Conservation (phyloP, 2,113 vertebrate species). For the Plestiodon gilberti region DNA sequence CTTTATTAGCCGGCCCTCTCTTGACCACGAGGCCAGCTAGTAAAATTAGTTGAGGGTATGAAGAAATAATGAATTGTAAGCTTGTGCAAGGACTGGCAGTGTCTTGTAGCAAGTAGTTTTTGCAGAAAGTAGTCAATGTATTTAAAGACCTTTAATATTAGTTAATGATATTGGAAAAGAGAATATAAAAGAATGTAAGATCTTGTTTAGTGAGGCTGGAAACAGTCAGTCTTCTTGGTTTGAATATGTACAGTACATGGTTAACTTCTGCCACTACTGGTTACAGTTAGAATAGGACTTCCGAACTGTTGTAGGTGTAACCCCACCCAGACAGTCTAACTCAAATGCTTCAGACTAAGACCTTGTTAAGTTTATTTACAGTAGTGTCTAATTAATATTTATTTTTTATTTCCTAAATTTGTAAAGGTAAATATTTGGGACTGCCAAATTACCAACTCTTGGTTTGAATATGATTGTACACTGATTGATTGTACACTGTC, state of each 20-base stretch:
- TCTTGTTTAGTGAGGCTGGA: slow-evolving; percentile 38
- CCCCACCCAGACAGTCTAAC: accelerated
- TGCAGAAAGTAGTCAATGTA: slow-evolving; percentile 33
- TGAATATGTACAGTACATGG: neutral
- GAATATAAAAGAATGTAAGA: slow-evolving; percentile 18
- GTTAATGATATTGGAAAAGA: slow-evolving; percentile 34
- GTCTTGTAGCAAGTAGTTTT: slow-evolving; percentile 36
- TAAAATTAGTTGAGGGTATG: slow-evolving; percentile 47
- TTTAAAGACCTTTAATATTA: slow-evolving; percentile 44
- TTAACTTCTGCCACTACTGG: neutral
- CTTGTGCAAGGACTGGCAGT: slow-evolving; percentile 44
- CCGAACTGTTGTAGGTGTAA: neutral
- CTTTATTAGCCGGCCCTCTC: slow-evolving; percentile 30
- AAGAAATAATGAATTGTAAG: slow-evolving; percentile 49
- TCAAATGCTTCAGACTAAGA: slow-evolving; percentile 17
- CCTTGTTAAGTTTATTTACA: neutral
- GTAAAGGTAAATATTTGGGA: neutral
- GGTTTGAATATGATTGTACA: too few relatives aligned
- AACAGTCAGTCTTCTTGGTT: neutral
- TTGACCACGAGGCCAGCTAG: slow-evolving; percentile 25
- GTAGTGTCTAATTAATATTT: neutral
- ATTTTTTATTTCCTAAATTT: neutral
- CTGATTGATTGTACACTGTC: neutral
- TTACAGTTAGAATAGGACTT: slow-evolving; percentile 38
- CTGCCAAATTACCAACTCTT: neutral